Evolutionary conservation across 1,140 invertebrate species (phyloP).

Genomic region (Lasioglossum albipes): DNA sequence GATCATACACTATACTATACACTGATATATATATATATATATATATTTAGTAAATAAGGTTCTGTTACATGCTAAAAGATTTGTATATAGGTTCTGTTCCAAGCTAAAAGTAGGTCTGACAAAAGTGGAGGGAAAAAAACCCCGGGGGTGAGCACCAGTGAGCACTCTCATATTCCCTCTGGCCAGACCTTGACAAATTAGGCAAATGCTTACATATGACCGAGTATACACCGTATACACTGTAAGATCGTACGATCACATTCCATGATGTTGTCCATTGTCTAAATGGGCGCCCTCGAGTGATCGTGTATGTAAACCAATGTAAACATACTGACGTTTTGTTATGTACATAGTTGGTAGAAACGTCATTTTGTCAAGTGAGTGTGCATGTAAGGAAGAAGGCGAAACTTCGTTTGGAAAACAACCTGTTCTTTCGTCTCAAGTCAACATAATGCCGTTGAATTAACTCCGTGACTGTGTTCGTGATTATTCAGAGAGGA

Average conservation of each 20-base stretch:
- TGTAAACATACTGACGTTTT: conserved; percentile 30
- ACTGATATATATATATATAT: too few relatives aligned
- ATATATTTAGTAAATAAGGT: too few relatives aligned
- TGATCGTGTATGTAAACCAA: not conserved
- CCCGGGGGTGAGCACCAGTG: too few relatives aligned
- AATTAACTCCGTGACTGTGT: not conserved
- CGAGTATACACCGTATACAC: too few relatives aligned
- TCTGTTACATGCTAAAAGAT: too few relatives aligned
- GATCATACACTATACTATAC: too few relatives aligned
- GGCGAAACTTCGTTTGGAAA: not conserved
- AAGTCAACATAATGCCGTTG: not conserved
- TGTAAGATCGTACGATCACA: not conserved
- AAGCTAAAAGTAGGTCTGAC: too few relatives aligned
- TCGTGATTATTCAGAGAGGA: not conserved
- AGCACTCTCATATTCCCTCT: too few relatives aligned
- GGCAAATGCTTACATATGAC: too few relatives aligned
- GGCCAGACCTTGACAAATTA: too few relatives aligned
- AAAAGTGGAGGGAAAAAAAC: too few relatives aligned
- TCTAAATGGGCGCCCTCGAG: conserved; percentile 22
- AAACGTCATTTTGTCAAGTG: conserved; percentile 30
- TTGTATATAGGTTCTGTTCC: too few relatives aligned
- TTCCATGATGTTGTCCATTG: not conserved
- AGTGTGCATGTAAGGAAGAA: not conserved
- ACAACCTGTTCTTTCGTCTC: not conserved
- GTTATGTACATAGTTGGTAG: conserved; percentile 9